Conservation (phyloP, 1,140 invertebrate genomes). For the Archegozetes longisetosus region DNA sequence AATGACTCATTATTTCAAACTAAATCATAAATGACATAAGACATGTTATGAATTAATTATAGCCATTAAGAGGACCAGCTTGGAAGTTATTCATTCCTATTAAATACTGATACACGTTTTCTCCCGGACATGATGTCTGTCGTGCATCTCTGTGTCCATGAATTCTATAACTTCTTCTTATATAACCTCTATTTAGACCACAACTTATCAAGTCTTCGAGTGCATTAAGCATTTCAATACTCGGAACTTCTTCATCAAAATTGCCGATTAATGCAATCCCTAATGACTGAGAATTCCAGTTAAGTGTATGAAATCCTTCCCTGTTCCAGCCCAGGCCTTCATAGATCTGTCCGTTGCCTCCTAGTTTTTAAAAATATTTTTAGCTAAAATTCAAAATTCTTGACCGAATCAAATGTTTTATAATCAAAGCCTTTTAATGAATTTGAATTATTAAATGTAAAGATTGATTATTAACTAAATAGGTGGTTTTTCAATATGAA, state of each 20-base stretch:
- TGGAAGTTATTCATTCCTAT: no score
- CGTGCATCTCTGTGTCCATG: constrained; percentile 20
- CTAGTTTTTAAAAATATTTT: not conserved
- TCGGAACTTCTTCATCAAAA: constrained; percentile 13
- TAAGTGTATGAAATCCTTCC: constrained; percentile 17
- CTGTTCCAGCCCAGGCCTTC: constrained; percentile 19
- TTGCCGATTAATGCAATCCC: constrained; percentile 22
- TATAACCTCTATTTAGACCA: constrained; percentile 10
- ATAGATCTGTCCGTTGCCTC: constrained; percentile 18
- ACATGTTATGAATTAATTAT: no score
- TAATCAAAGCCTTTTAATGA: not conserved
- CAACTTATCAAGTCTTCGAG: constrained; percentile 14
- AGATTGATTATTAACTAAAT: no score
- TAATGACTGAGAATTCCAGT: constrained; percentile 17
- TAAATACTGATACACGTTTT: constrained; percentile 15
- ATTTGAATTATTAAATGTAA: no score
- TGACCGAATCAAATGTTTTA: not conserved
- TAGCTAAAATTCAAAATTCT: not conserved
- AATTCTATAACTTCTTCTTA: constrained; percentile 7
- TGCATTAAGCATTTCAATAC: not conserved
- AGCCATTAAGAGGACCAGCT: no score
- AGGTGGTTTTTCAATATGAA: no score
- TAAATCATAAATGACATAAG: no score
- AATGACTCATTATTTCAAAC: no score
- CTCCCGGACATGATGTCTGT: constrained; percentile 18